A percentile compares a stretch with the other conserved stretches of the same genome.
phyloP scores from a whole-genome alignment of 2,797 vertebrate species.

The Pseudomugil gertrudae region DNA sequence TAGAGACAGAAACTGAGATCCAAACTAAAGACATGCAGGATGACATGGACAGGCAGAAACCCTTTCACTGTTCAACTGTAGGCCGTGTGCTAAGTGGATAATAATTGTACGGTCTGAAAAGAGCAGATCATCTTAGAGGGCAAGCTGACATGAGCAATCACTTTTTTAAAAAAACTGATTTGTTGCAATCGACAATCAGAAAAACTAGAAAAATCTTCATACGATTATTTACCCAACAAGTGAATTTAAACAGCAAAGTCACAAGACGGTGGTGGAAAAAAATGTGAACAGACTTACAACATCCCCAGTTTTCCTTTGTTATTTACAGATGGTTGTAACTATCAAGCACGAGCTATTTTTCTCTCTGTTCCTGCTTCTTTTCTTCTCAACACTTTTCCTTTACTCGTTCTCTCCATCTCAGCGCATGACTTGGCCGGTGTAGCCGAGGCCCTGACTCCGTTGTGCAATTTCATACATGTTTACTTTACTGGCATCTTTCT shows the following conservation, averaged over 20 bases:
- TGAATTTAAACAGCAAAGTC: slow-evolving; percentile 22
- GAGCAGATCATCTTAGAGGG: slow-evolving; percentile 48
- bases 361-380: slow-evolving; percentile 54
- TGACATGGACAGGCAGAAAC: slow-evolving; percentile 40
- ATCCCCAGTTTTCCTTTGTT: slow-evolving; percentile 48
- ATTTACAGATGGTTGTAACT: slow-evolving; percentile 50
- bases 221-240: neutral
- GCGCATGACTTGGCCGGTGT: slow-evolving; percentile 74
- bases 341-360: slow-evolving; percentile 45
- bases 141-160: slow-evolving; percentile 52
- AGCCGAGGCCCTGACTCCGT: slow-evolving; percentile 67
- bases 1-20: slow-evolving; percentile 39
- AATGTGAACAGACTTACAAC: slow-evolving; percentile 21
- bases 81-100: slow-evolving; percentile 66
- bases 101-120: slow-evolving; percentile 64
- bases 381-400: slow-evolving; percentile 42
- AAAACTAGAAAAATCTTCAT: slow-evolving; percentile 6
- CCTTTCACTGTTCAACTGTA: slow-evolving; percentile 43
- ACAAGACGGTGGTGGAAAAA: slow-evolving; percentile 4
- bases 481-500: slow-evolving; percentile 81
- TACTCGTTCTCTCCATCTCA: slow-evolving; percentile 64
- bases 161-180: slow-evolving; percentile 42
- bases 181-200: slow-evolving; percentile 37
- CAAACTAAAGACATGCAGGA: slow-evolving; percentile 58
- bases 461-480: slow-evolving; percentile 82